Conservation (phyloP, 2,797 vertebrate species). For the Bradypodion pumilum region DNA sequence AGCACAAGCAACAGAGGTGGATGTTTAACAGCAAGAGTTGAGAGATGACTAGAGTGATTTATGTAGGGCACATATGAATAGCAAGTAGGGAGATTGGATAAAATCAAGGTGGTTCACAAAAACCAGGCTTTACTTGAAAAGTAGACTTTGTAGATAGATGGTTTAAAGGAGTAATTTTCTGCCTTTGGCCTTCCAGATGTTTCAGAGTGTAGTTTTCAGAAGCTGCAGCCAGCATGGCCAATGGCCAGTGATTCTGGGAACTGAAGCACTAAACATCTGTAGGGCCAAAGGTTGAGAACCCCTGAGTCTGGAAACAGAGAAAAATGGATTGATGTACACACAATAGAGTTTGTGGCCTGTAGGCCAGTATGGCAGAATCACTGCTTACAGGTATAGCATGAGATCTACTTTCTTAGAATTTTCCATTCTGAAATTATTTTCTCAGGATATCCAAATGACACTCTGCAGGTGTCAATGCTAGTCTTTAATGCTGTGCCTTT, state of each 20-base stretch:
- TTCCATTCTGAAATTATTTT: background rate
- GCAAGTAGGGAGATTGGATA: background rate
- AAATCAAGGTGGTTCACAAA: too few species aligned
- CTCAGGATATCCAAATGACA: slow-evolving; percentile 15
- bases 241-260: background rate
- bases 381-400: background rate
- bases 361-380: background rate
- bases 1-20: background rate
- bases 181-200: background rate
- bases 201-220: too few species aligned
- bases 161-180: background rate
- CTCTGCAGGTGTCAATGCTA: background rate
- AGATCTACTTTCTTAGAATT: accelerated
- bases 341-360: background rate
- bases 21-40: background rate
- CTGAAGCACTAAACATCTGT: background rate
- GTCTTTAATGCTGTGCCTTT: slow-evolving; percentile 17
- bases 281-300: too few species aligned
- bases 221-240: background rate
- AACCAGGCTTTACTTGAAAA: background rate
- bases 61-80: background rate
- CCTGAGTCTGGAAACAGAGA: background rate
- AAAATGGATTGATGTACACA: background rate
- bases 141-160: background rate
- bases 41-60: background rate